Base-by-base conservation (phyloP, 1,140 invertebrate genomes). In the Mamestra configurata region DNA sequence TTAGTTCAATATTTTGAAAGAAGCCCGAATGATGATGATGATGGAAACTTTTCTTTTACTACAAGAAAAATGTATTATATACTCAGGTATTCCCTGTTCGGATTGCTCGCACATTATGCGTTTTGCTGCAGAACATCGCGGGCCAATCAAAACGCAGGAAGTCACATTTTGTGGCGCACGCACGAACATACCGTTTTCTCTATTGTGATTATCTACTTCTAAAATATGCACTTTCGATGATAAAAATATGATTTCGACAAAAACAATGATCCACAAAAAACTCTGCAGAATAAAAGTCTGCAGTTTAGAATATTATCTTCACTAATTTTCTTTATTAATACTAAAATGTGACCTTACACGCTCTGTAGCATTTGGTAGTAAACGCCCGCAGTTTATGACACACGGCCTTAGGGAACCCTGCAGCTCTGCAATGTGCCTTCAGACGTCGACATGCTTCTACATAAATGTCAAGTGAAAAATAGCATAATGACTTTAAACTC, bases 381-480 rank as follows among this genome's bases (percentile, higher is more conserved):
- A 37, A 66, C 43, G 40, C 80, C 82, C 80, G 79, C 85, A 86
- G 79, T 79, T 83, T 83, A 64, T 64, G 85, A 84, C 81, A 86
- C 82, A 81, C 81, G 82, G 85, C 85, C 82, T 82, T 81, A 80
- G 79, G 76, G 40, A 79, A 22, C 46, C 37, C 43, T 49, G 43
- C 24, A 31, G 5, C 40, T 70, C 66, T 64, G 59, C 35, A 18
- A 35, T 35, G 15, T 37, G n/a, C 7, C 31, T 40, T 40, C 59
- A 22, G 20, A 20, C 31, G 18, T 40, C 22, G 59, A 64, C 59
- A 20, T 20, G 20, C 53, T 24, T 55, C 53, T 24, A 55, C 51
- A 8, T 8, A 20, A 22, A 20, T 53, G 51, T 53, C 49, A 55
- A 55, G 20, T 24, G 18, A 24, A 20, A 24, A 55, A 24, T n/a